phyloP scores from a whole-genome alignment of 1,140 invertebrate species.

The Holcopasites calliopsidis region DNA sequence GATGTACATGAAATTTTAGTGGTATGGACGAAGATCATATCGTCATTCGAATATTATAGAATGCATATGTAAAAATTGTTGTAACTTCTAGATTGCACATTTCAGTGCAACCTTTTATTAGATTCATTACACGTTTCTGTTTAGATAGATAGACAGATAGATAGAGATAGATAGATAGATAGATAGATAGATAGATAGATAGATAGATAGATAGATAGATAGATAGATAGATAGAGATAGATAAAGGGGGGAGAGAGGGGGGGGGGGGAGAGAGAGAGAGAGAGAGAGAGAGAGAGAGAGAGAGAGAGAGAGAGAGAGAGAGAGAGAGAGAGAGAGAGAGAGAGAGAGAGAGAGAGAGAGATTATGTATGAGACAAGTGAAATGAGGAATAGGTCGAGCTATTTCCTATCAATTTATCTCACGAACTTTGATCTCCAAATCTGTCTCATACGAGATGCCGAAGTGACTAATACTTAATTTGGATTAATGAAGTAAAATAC shows the following conservation, averaged over 20 bases:
- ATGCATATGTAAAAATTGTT: background rate
- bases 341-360: no score
- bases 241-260: no score
- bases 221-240: no score
- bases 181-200: no score
- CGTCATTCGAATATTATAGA: background rate
- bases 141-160: background rate
- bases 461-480: constrained; percentile 18
- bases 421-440: constrained; percentile 69
- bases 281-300: no score
- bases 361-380: no score
- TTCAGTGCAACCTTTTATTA: background rate
- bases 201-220: no score
- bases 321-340: no score
- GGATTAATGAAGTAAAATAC: background rate
- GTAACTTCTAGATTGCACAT: background rate
- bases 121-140: no score
- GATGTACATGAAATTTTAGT: background rate
- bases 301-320: no score
- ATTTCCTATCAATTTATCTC: constrained; percentile 62
- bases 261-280: no score
- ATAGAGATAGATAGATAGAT: no score
- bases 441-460: constrained; percentile 25
- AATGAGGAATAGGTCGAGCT: constrained; percentile 38
- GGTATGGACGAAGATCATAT: background rate